Percentiles rank a stretch among this genome's conserved stretches.
Conservation (phyloP, 2,888 invertebrate genomes). For the Phania funesta region DNA sequence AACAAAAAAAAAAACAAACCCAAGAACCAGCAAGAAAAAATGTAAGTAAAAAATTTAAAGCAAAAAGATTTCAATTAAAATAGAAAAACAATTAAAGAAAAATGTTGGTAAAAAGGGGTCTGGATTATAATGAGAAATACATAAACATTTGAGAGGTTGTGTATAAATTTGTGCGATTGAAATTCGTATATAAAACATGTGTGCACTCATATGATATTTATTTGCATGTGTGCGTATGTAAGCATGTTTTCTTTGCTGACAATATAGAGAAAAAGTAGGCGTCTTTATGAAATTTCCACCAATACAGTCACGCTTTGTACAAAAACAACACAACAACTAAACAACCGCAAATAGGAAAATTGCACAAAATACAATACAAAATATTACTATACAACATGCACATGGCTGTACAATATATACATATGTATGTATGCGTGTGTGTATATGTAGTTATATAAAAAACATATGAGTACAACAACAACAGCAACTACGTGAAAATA, state of each 20-base stretch:
- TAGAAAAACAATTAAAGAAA: conserved; percentile 31
- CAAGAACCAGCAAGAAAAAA: background rate
- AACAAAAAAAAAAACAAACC: background rate
- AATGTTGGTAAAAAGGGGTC: background rate
- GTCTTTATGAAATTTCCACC: conserved; percentile 53
- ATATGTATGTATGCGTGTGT: no score
- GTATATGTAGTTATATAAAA: background rate
- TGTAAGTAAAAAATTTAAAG: background rate
- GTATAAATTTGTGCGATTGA: background rate
- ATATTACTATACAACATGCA: conserved; percentile 30
- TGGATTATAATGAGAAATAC: background rate
- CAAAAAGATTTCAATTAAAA: background rate
- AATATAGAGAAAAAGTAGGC: conserved; percentile 56
- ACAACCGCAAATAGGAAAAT: conserved; percentile 66
- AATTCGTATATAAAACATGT: background rate
- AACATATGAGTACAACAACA: conserved; percentile 40
- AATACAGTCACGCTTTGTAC: conserved; percentile 39
- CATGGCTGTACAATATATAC: background rate
- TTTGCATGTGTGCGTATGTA: background rate
- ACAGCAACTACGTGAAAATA: conserved; percentile 9
- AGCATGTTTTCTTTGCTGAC: background rate
- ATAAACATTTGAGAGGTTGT: background rate
- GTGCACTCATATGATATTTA: conserved; percentile 13
- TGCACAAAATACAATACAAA: conserved; percentile 52
- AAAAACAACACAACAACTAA: conserved; percentile 36